Percentiles rank a stretch among this genome's conserved stretches.
These are phyloP conservation scores for Sternotherus odoratus DNA, from an alignment of 2,797 vertebrate genomes.

Conservation along the genomic window DNA sequence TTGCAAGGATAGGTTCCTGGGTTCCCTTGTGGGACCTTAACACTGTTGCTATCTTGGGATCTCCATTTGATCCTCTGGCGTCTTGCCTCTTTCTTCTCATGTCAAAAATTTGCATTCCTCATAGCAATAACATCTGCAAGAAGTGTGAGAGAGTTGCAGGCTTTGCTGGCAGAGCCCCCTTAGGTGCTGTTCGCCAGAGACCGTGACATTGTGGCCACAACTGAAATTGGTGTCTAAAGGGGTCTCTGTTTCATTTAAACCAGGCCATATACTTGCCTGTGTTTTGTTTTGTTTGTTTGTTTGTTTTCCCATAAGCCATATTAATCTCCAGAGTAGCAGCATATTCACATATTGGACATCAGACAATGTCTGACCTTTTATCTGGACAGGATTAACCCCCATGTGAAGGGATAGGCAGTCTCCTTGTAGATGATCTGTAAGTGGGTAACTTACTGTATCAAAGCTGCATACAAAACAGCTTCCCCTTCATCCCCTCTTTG, in stretches of 20 bases:
- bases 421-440: too few species aligned
- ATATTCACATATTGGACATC: neutral
- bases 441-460: neutral
- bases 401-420: neutral
- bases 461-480: neutral
- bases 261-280: neutral
- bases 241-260: neutral
- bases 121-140: too few species aligned
- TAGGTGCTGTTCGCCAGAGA: neutral
- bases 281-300: too few species aligned
- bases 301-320: neutral
- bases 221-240: neutral
- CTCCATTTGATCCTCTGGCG: too few species aligned
- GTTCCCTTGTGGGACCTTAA: too few species aligned
- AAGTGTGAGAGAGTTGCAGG: too few species aligned
- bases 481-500: accelerated
- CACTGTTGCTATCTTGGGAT: too few species aligned
- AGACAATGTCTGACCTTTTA: neutral
- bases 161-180: neutral
- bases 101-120: too few species aligned
- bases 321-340: neutral
- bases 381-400: neutral
- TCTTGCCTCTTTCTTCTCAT: too few species aligned
- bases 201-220: neutral
- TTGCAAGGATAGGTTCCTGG: too few species aligned